These are phyloP conservation scores for Campoletis sonorensis DNA, from an alignment of 1,140 invertebrate genomes.

Conservation along the genomic window DNA sequence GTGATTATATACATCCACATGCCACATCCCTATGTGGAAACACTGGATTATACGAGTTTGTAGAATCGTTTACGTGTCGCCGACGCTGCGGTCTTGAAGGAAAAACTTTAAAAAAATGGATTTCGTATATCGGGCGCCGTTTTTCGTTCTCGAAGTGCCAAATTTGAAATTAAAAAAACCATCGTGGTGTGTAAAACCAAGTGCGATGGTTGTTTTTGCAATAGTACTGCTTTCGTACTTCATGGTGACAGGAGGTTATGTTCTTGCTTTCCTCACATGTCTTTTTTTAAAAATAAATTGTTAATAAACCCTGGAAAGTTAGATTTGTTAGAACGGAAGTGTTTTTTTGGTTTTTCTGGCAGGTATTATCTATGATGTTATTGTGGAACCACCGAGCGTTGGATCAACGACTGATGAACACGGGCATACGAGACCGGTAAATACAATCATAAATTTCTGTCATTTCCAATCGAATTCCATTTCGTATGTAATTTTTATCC, in stretches of 20 bases:
- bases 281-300: too few species aligned
- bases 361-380: slow-evolving; percentile 99
- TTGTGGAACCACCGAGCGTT: slow-evolving; percentile 98
- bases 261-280: slow-evolving; percentile 41
- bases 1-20: too few species aligned
- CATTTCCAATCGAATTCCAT: slow-evolving; percentile 7
- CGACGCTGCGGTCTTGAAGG: too few species aligned
- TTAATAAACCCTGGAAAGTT: too few species aligned
- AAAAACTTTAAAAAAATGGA: slow-evolving; percentile 80
- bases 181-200: slow-evolving; percentile 94
- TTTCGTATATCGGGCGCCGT: slow-evolving; percentile 87
- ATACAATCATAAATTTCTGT: slow-evolving; percentile 53
- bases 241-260: slow-evolving; percentile 96
- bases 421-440: slow-evolving; percentile 94
- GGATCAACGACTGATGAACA: slow-evolving; percentile 98
- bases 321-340: too few species aligned
- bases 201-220: slow-evolving; percentile 94
- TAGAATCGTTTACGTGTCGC: too few species aligned
- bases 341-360: slow-evolving; percentile 23
- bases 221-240: slow-evolving; percentile 96
- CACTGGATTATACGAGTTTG: too few species aligned
- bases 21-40: too few species aligned
- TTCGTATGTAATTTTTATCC: neutral
- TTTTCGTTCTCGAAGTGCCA: slow-evolving; percentile 90
- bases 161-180: slow-evolving; percentile 95